These are phyloP conservation scores for Odontocolon sp. DNA, from an alignment of 2,888 invertebrate genomes.

Conservation along the genomic window DNA sequence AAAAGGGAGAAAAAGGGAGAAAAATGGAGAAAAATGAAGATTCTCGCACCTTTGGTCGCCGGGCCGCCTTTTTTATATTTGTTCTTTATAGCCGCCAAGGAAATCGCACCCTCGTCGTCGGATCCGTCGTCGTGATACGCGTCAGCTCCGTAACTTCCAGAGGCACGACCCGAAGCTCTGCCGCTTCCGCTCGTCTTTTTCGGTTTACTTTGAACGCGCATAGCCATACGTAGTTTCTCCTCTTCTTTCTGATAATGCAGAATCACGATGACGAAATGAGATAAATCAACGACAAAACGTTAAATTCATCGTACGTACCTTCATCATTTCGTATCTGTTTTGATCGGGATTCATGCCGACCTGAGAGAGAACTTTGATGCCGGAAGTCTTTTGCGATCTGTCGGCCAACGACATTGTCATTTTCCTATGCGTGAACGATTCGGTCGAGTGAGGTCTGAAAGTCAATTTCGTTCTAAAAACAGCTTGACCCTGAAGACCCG, in stretches of 20 bases:
- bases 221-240: conserved; percentile 94
- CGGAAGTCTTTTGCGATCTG: conserved; percentile 94
- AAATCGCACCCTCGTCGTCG: conserved; percentile 96
- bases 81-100: conserved; percentile 96
- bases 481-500: conserved; percentile 98
- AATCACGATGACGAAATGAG: not conserved
- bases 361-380: conserved; percentile 97
- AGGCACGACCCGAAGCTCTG: conserved; percentile 79
- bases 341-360: conserved; percentile 97
- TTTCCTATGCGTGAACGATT: conserved; percentile 99
- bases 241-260: conserved; percentile 92
- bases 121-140: conserved; percentile 89
- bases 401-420: conserved; percentile 99
- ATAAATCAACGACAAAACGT: conserved; percentile 19
- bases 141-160: conserved; percentile 81
- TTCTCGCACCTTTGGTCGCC: conserved; percentile 79
- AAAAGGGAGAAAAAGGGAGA: too few relatives aligned
- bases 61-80: conserved; percentile 89
- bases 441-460: conserved; percentile 99
- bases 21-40: conserved; percentile 16
- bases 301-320: conserved; percentile 83
- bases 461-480: conserved; percentile 98
- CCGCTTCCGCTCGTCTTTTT: conserved; percentile 81
- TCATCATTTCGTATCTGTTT: conserved; percentile 93
- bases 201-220: conserved; percentile 87